phyloP scores from a whole-genome alignment of 2,113 vertebrate genomes.

The Megaceryle maxima region DNA sequence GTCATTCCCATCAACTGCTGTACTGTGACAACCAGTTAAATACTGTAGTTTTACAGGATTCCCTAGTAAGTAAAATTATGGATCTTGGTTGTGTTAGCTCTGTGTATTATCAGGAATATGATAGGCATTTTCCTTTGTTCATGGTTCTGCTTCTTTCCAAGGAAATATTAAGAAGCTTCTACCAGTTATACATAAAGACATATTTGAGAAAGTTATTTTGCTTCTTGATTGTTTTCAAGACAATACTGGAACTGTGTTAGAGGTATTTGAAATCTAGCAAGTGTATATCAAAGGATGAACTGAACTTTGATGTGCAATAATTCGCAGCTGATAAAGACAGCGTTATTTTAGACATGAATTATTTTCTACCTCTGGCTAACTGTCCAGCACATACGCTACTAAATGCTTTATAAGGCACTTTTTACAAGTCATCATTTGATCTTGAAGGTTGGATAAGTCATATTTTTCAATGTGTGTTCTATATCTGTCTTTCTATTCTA shows the following conservation, averaged over 20 bases:
- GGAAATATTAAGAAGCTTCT: background rate
- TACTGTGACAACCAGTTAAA: background rate
- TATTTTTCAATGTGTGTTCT: background rate
- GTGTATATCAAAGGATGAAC: background rate
- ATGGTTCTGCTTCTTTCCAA: background rate
- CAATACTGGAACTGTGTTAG: background rate
- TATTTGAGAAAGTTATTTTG: background rate
- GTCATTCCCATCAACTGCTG: background rate
- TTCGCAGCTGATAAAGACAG: background rate
- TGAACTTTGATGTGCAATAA: background rate
- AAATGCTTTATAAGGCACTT: background rate
- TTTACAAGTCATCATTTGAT: background rate
- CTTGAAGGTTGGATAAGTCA: background rate
- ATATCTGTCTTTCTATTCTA: background rate
- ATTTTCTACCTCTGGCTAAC: background rate
- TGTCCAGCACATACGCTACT: rapidly evolving
- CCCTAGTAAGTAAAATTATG: background rate
- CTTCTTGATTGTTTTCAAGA: background rate
- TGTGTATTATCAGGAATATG: background rate
- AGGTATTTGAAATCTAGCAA: background rate
- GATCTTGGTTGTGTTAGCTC: background rate
- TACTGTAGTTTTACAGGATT: background rate
- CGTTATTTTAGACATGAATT: background rate
- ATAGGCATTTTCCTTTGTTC: background rate
- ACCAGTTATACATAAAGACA: background rate